Conservation (phyloP, 2,113 vertebrate genomes). For the Tautogolabrus adspersus region DNA sequence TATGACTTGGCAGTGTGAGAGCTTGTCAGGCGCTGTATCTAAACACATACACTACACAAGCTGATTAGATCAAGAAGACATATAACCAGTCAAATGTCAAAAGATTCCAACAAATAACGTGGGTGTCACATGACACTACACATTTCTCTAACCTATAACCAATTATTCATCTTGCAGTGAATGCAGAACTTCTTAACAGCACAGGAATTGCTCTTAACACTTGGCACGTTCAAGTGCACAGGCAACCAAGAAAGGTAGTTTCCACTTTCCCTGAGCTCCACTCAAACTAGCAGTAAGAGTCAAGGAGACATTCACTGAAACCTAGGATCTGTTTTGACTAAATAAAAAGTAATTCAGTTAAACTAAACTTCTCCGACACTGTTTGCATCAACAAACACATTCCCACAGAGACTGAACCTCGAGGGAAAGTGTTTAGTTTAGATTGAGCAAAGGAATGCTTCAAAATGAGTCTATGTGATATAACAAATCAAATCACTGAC, state of each 20-base stretch:
- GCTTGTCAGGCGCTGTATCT: slow-evolving; percentile 51
- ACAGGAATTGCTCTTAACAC: background rate
- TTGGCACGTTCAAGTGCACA: background rate
- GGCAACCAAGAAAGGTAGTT: background rate
- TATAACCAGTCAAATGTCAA: slow-evolving; percentile 35
- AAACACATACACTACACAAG: slow-evolving; percentile 42
- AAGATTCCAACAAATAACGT: slow-evolving; percentile 13
- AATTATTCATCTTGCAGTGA: slow-evolving; percentile 15
- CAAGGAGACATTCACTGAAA: background rate
- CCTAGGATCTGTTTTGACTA: background rate
- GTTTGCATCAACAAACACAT: background rate
- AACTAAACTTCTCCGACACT: background rate
- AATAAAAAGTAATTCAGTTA: background rate
- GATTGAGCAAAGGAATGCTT: background rate
- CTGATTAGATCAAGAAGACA: slow-evolving; percentile 44
- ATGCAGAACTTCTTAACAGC: background rate
- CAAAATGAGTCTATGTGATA: background rate
- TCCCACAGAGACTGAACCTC: background rate
- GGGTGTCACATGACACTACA: slow-evolving; percentile 6
- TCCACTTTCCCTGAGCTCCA: background rate
- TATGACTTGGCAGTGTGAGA: slow-evolving; percentile 61
- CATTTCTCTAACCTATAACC: slow-evolving; percentile 21
- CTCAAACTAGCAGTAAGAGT: background rate
- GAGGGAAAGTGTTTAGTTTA: background rate
- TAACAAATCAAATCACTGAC: background rate